Evolutionary conservation across 2,113 vertebrate species (phyloP), one percentile per base, ranked within the genome.

Genomic region (Progne subis): DNA sequence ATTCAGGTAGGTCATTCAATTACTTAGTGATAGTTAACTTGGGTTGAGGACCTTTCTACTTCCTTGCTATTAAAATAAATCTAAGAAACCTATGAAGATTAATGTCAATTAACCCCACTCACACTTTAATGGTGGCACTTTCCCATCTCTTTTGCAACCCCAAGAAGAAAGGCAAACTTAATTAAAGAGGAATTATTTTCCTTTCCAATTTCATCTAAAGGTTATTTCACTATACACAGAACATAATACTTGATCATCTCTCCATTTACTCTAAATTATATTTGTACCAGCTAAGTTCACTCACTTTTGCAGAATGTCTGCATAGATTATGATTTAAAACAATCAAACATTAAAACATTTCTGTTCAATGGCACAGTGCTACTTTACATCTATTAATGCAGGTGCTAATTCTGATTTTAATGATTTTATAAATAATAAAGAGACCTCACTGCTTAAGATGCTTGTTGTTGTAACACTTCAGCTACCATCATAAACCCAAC

Each of bases 121-220:
- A 52, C 23, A 37, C 19, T 70, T 80, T 71, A 78, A 82, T 4
- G 37, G 25, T 24, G 80, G 32, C 12, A 86, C 29, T 70, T 92
- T 83, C 37, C 41, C 1, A 1, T 71, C 32, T 79, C 43, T 74
- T 37, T 28, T 52, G 75, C 43, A 85, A 50, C 6, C 9, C 12
- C 11, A 57, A 26, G 15, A 83, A 90, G 53, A 91, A 88, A 90
- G n/a, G 47, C 50, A 95, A 86, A 83, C n/a, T 81, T 92, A 82
- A 88, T 67, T 86, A 85, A 94, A 82, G 70, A 79, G 9, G 43
- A 94, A 89, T 93, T 80, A 7, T 82, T 95, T 55, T 77, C 39
- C 52, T 76, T 95, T 87, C 75, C 34, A 85, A 69, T 52, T 78
- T 92, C 41, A 88, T 63, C 19, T 74, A 81, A 85, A 88, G 71